Conservation (phyloP, 2,888 invertebrate species). For the Apamea crenata region DNA sequence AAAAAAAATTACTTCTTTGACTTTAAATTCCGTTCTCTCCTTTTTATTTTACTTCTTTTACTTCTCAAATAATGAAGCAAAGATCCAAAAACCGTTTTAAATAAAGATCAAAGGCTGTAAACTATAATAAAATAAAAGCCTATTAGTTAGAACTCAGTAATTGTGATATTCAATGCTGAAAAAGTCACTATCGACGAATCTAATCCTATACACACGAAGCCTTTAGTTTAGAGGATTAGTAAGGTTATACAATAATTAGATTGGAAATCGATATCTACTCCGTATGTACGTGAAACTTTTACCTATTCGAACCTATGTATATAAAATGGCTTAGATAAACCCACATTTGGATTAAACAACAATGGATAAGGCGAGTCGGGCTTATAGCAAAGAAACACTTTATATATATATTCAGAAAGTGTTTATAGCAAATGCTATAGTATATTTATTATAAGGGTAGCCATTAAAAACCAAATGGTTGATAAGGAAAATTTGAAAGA, state of each 20-base stretch:
- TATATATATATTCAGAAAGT: no score
- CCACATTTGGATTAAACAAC: constrained; percentile 51
- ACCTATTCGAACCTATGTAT: constrained; percentile 32
- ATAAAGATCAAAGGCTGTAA: constrained; percentile 6
- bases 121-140: neutral
- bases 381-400: no score
- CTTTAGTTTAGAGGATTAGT: constrained; percentile 37
- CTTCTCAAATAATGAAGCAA: neutral
- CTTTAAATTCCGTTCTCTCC: neutral
- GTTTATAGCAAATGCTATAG: neutral
- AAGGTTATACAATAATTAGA: constrained; percentile 50
- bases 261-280: constrained; percentile 54
- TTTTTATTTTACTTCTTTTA: neutral
- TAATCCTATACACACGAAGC: constrained; percentile 29
- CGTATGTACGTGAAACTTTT: constrained; percentile 41
- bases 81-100: neutral
- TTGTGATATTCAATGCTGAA: neutral
- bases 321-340: constrained; percentile 47
- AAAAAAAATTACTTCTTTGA: neutral
- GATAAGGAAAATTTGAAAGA: neutral
- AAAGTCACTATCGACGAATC: constrained; percentile 15
- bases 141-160: constrained; percentile 5
- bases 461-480: neutral
- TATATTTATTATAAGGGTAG: neutral
- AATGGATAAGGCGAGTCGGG: constrained; percentile 14